These are phyloP conservation scores for Lasius platythorax DNA, from an alignment of 2,888 invertebrate genomes.

Conservation along the genomic window DNA sequence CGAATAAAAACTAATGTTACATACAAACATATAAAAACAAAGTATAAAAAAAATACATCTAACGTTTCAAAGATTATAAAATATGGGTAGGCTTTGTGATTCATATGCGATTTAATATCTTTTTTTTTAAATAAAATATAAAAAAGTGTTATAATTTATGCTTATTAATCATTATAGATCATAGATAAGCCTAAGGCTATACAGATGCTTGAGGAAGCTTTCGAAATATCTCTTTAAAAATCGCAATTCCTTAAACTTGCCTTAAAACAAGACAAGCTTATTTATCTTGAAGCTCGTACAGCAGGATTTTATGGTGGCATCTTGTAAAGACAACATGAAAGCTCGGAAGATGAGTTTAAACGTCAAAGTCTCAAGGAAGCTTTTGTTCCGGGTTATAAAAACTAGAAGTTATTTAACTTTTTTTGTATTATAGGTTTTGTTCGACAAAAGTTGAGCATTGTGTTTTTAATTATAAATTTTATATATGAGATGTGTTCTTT, in stretches of 20 bases:
- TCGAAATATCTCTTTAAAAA: constrained; percentile 1
- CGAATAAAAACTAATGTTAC: neutral
- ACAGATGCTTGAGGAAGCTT: neutral
- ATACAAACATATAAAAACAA: neutral
- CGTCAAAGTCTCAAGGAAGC: constrained; percentile 11
- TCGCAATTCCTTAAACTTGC: neutral
- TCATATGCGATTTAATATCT: neutral
- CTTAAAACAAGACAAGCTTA: constrained; percentile 18
- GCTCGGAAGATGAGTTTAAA: constrained; percentile 23
- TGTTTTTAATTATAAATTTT: neutral
- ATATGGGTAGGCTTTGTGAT: neutral
- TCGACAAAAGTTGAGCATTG: neutral
- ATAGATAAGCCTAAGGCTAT: neutral
- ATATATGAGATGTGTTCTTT: neutral
- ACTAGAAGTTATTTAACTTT: constrained; percentile 24
- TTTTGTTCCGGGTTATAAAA: constrained; percentile 23
- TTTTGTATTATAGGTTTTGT: neutral
- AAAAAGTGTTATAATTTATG: neutral
- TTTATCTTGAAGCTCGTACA: constrained; percentile 19
- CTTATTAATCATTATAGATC: neutral
- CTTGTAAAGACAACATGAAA: constrained; percentile 22
- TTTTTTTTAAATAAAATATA: neutral
- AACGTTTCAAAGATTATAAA: neutral
- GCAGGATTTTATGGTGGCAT: constrained; percentile 24
- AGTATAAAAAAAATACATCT: neutral